A percentile compares a stretch with the other conserved stretches of the same genome.
These are phyloP conservation scores for Toxotes jaculatrix DNA, from an alignment of 2,113 vertebrate genomes.

Conservation along the genomic window DNA sequence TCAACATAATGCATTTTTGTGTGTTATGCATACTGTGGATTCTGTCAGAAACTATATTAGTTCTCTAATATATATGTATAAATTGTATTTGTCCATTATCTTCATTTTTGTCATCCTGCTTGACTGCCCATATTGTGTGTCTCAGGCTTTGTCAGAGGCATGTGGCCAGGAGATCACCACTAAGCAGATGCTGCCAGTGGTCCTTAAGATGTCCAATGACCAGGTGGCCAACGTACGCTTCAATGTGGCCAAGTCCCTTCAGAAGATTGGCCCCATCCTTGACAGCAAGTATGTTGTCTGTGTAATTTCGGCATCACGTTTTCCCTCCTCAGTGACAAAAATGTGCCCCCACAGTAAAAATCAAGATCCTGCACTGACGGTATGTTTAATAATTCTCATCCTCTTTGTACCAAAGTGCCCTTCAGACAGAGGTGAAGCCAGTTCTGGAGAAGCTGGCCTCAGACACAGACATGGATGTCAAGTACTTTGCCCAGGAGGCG, in stretches of 20 bases:
- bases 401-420: conserved; percentile 79
- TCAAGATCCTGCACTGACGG: neutral
- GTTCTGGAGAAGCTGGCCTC: conserved; percentile 90
- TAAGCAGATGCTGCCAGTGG: conserved; percentile 93
- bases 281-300: conserved; percentile 83
- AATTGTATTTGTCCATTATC: neutral
- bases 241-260: conserved; percentile 93
- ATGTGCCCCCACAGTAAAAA: neutral
- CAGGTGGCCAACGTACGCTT: conserved; percentile 95
- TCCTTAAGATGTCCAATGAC: conserved; percentile 92
- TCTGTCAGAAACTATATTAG: neutral
- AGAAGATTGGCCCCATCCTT: conserved; percentile 91
- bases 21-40: neutral
- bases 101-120: neutral
- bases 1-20: neutral
- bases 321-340: neutral
- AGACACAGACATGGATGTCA: conserved; percentile 93
- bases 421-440: conserved; percentile 91
- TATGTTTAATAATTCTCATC: neutral
- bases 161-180: conserved; percentile 93
- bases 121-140: conserved; percentile 11
- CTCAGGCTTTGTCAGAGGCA: conserved; percentile 88
- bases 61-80: neutral
- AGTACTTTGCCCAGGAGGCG: conserved; percentile 94
- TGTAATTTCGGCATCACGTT: neutral